Evolutionary conservation across 2,113 vertebrate species (phyloP).

Genomic region (Ardeotis arabs): DNA sequence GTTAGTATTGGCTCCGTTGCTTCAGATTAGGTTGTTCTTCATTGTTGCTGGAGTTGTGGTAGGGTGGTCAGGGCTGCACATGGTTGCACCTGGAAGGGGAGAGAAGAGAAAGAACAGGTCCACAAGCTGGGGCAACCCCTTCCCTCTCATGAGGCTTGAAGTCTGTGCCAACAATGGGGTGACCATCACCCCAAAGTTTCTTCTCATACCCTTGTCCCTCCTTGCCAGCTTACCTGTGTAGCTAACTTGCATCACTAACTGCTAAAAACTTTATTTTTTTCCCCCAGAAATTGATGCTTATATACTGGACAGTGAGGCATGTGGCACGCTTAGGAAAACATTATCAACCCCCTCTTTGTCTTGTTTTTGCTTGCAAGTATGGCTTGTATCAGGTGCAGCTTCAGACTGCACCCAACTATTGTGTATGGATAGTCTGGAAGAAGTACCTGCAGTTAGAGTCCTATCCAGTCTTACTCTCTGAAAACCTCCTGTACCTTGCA

Average conservation of each 20-base stretch:
- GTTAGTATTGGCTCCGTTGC: background rate
- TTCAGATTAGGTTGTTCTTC: background rate
- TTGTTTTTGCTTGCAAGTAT: background rate
- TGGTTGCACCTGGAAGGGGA: accelerated
- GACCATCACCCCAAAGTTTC: background rate
- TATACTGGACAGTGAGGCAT: background rate
- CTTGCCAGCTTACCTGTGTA: background rate
- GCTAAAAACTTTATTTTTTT: background rate
- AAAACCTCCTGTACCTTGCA: background rate
- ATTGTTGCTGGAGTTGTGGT: background rate
- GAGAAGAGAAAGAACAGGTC: background rate
- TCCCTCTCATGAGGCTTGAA: background rate
- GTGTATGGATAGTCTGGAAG: background rate
- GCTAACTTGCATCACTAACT: background rate
- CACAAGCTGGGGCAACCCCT: background rate
- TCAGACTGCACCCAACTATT: background rate
- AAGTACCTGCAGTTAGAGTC: background rate
- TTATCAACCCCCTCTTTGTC: background rate
- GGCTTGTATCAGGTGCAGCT: background rate
- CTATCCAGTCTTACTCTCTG: background rate
- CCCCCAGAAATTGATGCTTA: background rate
- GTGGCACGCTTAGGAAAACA: background rate
- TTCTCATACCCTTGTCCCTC: background rate
- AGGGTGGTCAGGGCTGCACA: background rate
- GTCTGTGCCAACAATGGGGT: background rate